Conservation (phyloP, 1,140 invertebrate species). For the Drosophila varians region DNA sequence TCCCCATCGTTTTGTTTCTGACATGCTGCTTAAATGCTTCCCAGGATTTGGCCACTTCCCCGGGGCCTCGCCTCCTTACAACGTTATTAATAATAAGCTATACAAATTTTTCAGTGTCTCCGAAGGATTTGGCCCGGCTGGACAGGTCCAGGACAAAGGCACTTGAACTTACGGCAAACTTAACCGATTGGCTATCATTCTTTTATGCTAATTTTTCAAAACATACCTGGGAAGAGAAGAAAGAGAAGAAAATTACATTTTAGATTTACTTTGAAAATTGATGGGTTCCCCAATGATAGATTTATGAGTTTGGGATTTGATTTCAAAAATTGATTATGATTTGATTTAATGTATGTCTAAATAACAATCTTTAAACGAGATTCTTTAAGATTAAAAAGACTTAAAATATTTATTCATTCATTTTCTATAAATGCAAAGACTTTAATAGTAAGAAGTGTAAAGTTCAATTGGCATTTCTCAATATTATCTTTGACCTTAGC, state of each 20-base stretch:
- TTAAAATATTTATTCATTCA: too few species aligned
- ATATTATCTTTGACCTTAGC: slow-evolving; percentile 81
- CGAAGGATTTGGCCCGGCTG: slow-evolving; percentile 9
- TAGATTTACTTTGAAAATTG: slow-evolving; percentile 34
- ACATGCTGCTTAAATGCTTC: slow-evolving; percentile 81
- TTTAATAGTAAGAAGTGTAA: slow-evolving; percentile 71
- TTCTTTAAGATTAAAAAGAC: too few species aligned
- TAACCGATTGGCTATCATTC: slow-evolving; percentile 45
- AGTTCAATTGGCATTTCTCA: slow-evolving; percentile 81
- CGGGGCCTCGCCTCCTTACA: slow-evolving; percentile 68
- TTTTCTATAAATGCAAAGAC: background rate
- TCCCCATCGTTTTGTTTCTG: slow-evolving; percentile 67
- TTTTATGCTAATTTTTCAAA: slow-evolving; percentile 59
- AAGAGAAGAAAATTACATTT: slow-evolving; percentile 10
- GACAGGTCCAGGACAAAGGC: slow-evolving; percentile 22
- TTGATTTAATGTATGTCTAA: too few species aligned
- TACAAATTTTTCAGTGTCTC: slow-evolving; percentile 80
- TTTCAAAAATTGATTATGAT: too few species aligned
- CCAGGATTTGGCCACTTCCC: slow-evolving; percentile 81
- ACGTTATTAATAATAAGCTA: slow-evolving; percentile 83
- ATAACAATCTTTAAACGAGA: too few species aligned
- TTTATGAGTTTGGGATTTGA: background rate
- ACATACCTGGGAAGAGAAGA: slow-evolving; percentile 71
- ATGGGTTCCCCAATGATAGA: background rate
- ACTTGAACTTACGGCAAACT: slow-evolving; percentile 60